Conservation (phyloP, 2,113 vertebrate genomes). For the Dromas ardeola region DNA sequence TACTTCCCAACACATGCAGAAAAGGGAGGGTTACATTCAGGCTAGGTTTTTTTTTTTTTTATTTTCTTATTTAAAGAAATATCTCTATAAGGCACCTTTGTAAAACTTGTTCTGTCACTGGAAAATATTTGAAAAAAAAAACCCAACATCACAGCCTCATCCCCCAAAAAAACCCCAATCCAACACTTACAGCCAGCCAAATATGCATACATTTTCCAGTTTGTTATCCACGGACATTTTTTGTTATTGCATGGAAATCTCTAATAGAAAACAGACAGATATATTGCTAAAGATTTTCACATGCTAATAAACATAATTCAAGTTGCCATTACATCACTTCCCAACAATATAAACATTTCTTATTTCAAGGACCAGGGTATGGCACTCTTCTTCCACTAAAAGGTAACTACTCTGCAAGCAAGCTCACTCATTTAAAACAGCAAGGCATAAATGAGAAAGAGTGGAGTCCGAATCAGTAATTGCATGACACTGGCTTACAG, state of each 20-base stretch:
- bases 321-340: slow-evolving; percentile 46
- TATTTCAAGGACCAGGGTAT: neutral
- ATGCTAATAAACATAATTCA: slow-evolving; percentile 40
- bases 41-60: neutral
- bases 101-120: neutral
- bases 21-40: neutral
- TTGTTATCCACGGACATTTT: slow-evolving; percentile 13
- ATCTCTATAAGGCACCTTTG: neutral
- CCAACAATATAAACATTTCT: slow-evolving; percentile 40
- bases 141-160: neutral
- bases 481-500: neutral
- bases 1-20: neutral
- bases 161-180: no score
- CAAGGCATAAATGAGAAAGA: neutral
- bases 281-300: slow-evolving; percentile 23
- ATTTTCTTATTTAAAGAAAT: neutral
- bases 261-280: slow-evolving; percentile 52
- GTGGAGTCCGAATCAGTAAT: neutral
- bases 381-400: neutral
- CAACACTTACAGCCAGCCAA: neutral
- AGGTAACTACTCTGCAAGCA: neutral
- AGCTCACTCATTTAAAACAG: neutral
- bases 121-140: neutral
- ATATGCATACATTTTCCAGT: slow-evolving; percentile 11
- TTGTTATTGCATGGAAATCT: neutral